Base-by-base conservation (phyloP, 1,140 invertebrate genomes). In the Augochlora pura region DNA sequence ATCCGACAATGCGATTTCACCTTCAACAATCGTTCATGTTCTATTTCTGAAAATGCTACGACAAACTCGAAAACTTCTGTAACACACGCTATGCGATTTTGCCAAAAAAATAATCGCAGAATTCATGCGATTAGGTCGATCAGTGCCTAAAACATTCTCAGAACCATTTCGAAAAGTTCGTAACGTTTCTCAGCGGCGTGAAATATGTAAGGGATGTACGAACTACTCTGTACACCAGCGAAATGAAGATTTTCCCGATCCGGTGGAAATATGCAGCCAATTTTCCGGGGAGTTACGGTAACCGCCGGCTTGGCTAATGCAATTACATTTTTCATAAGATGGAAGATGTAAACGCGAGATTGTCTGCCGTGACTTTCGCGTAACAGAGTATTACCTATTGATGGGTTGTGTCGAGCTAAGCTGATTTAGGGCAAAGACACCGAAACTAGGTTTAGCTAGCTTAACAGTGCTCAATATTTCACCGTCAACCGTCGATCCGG, bases 271-370 rank as follows among this genome's bases (percentile, higher is more conserved):
- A 21, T 64, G 6, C 60, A 32, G 16, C 25, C 60, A 63, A 38
- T 38, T 38, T 63, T 32, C 62, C 25, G 18, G 62, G 10, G 18
- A 39, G 32, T 64, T 39, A 7, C 27, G 27, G 16, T 39, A 18
- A 64, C 21, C 62, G 32, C 62, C 32, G 39, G 38, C 62, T 38
- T 8, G 4, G 21, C 21, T 42, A 49, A 67, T 46, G 42, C 42
- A 39, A 52, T 49, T 46, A 21, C 46, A 23, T 42, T 46, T 49
- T 67, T 67, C 39, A 67, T 67, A 67, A 67, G 65, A 39, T 16
- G 21, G 8, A 32, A 66, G 42, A 39, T 25, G 42, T 14, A 49
- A 52, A 57, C 8, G 62, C 7, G 7, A 64, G 18, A 64, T 39
- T 39, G 62, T 39, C 32, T 27, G 42, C n/a, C 9, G 42, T 67